Base-by-base conservation (phyloP, 2,113 vertebrate species). In the Tachycineta bicolor region DNA sequence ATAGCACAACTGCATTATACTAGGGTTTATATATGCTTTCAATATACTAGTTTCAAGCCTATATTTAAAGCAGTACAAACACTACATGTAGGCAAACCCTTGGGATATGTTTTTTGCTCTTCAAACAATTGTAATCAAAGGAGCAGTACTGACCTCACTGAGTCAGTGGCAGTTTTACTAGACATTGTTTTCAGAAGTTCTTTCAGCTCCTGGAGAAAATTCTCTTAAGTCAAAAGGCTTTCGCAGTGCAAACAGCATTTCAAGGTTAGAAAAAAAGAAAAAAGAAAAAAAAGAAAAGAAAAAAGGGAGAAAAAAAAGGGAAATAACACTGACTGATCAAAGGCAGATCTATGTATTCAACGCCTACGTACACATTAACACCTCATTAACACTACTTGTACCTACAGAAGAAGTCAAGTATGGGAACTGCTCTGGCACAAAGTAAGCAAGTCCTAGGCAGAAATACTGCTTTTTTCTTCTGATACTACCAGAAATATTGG, bases 101-200 rank as follows among this genome's bases (percentile, higher is more conserved):
- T n/a, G 68, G 83, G 83, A 90, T 69, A 65, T 58, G 41, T 81
- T 94, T 94, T 95, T 92, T 79, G 34, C n/a, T 96, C 85, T 96
- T 95, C 88, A 93, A 94, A 94, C 73, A 91, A 53, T 68, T 75
- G 46, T 55, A 95, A 93, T 95, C 94, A 96, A 96, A 94, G 69
- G 92, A 94, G 87, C 85, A 92, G 77, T 92, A 59, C 82, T 89
- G 93, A 94, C 88, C 94, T 53, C 18, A 53, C 31, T 82, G 68
- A 89, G 53, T 78, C 88, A 75, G 92, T 90, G 60, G 90, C 93
- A 90, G 86, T 71, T 90, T 81, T 58, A 90, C 76, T 60, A 69
- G 4, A 1, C 34, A 56, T 94, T 94, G 76, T 92, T 93, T 92
- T 95, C 92, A 90, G 52, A 89, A 91, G 65, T 95, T 90, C 76